Evolutionary conservation across 2,797 vertebrate species (phyloP).

Genomic region (Hipposideros larvatus): DNA sequence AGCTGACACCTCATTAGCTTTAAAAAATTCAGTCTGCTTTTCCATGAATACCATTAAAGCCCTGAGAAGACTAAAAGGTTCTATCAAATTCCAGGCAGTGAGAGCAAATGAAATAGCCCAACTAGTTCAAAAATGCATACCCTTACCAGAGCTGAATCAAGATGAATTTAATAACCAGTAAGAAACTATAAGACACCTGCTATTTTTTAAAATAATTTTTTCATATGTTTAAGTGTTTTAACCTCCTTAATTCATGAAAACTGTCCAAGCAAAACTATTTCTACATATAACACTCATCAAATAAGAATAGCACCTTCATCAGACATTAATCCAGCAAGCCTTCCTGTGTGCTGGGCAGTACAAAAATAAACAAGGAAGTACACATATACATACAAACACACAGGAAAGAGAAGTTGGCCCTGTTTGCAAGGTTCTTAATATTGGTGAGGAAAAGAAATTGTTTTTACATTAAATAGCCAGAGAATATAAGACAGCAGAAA

Average conservation of each 20-base stretch:
- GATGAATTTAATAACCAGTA: conserved; percentile 49
- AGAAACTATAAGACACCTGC: neutral
- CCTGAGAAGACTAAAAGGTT: conserved; percentile 67
- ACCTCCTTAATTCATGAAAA: conserved; percentile 5
- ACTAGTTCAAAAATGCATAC: conserved; percentile 51
- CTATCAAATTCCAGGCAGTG: conserved; percentile 66
- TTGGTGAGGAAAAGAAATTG: neutral
- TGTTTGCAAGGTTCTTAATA: neutral
- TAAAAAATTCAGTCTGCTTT: conserved; percentile 80
- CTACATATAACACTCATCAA: neutral
- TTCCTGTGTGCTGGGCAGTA: neutral
- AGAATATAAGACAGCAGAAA: neutral
- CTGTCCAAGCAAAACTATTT: neutral
- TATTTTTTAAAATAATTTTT: conserved; percentile 35
- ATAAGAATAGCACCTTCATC: neutral
- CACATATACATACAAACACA: neutral
- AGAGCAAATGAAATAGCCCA: conserved; percentile 65
- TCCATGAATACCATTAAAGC: conserved; percentile 83
- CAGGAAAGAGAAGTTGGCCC: neutral
- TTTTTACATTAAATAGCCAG: neutral
- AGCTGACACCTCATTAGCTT: conserved; percentile 81
- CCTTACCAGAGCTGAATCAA: conserved; percentile 23
- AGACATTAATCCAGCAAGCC: neutral
- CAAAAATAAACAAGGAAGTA: neutral
- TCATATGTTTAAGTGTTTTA: neutral